A percentile compares a stretch with the other conserved stretches of the same genome.
Conservation (phyloP, 2,797 vertebrate species). For the Myotis findleyi region DNA sequence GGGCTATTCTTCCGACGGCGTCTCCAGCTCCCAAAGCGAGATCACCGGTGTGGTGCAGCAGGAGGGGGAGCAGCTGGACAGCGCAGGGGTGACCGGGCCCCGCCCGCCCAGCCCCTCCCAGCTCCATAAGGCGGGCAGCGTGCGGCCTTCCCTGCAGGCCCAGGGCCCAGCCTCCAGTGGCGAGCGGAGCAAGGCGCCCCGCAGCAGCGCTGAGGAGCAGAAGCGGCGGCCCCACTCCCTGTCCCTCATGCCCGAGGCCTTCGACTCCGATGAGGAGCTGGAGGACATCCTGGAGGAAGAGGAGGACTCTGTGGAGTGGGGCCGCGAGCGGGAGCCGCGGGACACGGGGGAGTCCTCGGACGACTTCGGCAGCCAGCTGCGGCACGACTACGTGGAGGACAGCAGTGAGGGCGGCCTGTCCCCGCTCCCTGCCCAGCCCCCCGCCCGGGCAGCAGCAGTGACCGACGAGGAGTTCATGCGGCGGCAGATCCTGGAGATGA, state of each 20-base stretch:
- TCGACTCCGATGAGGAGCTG: constrained; percentile 95
- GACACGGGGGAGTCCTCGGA: constrained; percentile 94
- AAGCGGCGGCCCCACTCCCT: constrained; percentile 95
- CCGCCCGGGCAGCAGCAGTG: constrained; percentile 90
- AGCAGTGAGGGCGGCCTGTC: constrained; percentile 98
- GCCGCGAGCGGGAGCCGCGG: constrained; percentile 86
- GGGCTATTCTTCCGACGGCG: constrained; percentile 98
- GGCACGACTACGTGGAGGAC: constrained; percentile 98
- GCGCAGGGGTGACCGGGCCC: constrained; percentile 90
- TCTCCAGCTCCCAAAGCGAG: constrained; percentile 98
- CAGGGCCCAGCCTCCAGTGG: constrained; percentile 81
- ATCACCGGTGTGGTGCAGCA: constrained; percentile 96
- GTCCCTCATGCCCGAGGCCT: constrained; percentile 94
- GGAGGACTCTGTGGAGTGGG: constrained; percentile 93
- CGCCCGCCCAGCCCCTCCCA: constrained; percentile 94
- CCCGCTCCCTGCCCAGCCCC: constrained; percentile 92
- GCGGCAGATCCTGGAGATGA: constrained; percentile 98
- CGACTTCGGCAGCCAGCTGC: constrained; percentile 97
- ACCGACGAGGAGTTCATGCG: constrained; percentile 98
- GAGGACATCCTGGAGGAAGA: constrained; percentile 97
- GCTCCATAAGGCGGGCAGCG: constrained; percentile 95
- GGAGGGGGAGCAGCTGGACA: constrained; percentile 94
- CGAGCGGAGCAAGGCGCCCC: constrained; percentile 83
- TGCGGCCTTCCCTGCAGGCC: constrained; percentile 94
- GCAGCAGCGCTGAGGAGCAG: constrained; percentile 89